Base-by-base conservation (phyloP, 2,888 invertebrate species). In the Sinhomidia bicolor region DNA sequence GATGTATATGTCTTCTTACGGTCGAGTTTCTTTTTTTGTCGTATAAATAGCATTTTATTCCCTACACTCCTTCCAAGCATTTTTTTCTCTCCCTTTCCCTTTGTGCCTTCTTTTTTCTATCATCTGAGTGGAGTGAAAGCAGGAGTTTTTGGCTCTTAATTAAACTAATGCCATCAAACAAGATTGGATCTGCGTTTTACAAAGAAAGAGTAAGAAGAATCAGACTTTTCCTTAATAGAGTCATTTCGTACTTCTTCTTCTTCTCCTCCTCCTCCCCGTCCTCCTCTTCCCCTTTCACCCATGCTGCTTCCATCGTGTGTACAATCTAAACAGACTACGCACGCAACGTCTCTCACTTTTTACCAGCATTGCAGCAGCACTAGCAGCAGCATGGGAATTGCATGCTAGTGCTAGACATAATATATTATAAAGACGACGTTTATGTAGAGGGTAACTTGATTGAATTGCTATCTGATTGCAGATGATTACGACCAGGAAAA, bases 121-220 rank as follows among this genome's bases (percentile, higher is more conserved):
- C 36, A 10, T 41, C 76, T 76, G 79, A 60, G 36, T 79, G 62
- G 71, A 65, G 65, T 65, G 57, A 82, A 87, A 87, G 78, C 62
- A 78, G 47, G 83, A 83, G 88, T 68, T 83, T 83, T 82, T 87
- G 74, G 82, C 88, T 88, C 88, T 88, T 88, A 88, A 88, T 88
- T 88, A 88, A 88, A 88, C 88, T 88, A 88, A 88, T 88, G 82
- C 83, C 88, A 88, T 83, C 88, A 88, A 88, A 88, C 88, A 79
- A 88, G 88, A 83, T 83, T 88, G 88, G 78, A 88, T 88, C 88
- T 88, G 23, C 83, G 62, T 88, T 88, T 88, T 83, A 83, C 88
- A 83, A 88, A 88, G 88, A 68, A 81, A 79, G 41, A 85, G 79
- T 60, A 62, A 68, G 84, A 85, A 85, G 85, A 85, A 85, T 79